Base-by-base conservation (phyloP, 2,113 vertebrate species). In the Corythornis cristatus region DNA sequence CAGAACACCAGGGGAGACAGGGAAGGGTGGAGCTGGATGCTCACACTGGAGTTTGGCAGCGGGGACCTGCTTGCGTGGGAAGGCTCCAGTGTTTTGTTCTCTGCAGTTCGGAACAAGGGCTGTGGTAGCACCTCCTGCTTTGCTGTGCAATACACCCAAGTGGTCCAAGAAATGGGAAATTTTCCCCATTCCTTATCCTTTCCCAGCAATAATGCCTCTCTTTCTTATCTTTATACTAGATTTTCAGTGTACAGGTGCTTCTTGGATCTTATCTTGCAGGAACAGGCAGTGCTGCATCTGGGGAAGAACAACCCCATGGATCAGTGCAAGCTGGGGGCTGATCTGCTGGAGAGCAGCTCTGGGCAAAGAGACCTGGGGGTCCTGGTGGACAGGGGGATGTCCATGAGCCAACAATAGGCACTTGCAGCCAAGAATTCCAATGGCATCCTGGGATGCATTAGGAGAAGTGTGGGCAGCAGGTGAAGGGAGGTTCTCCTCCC, bases 231-330 rank as follows among this genome's bases (percentile, higher is more conserved):
- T 2, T 12, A 29, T n/a, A 14, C 29, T 28, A 28, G 11, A 22
- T 60, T 40, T 15, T 29, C 0, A 3, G 25, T 15, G 20, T 18
- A 4, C 4, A 8, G 51, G 31, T 56, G 51, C 15, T 0, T 2
- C 80, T 51, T 13, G 9, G 28, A 23, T 25, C 37, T 33, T 33
- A 22, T 28, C 50, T 26, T 15, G 16, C n/a, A 51, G 17, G 26
- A 60, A 21, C 45, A 70, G 68, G 31, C 29, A 31, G 80, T 37
- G 37, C 37, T 37, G 37, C 37, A 37, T 37, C 37, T 37, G 37
- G 10, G 37, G 37, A 37, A 11, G 37, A 37, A 37, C 37, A 37
- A 37, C 37, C 37, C 37, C 37, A 37, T 37, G 37, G 37, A 37
- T 37, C 37, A 37, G 37, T 37, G 37, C 9, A 37, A 9, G 37